Percentiles rank a stretch among this genome's conserved stretches.
phyloP scores from a whole-genome alignment of 2,113 vertebrate genomes.

The Gymnarchus niloticus region DNA sequence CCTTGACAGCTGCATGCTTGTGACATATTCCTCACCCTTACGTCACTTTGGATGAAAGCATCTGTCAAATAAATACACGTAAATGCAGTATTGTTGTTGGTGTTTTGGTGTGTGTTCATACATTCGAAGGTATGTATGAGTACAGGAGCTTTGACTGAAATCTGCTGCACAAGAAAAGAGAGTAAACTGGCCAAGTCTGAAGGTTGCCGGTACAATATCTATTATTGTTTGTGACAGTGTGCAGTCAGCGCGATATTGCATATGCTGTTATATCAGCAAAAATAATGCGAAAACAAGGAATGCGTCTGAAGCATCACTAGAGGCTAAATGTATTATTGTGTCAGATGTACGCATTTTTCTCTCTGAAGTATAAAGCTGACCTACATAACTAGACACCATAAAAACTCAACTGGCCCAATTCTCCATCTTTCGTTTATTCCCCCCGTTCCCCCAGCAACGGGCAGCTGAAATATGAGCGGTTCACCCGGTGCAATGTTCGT shows the following conservation, averaged over 20 bases:
- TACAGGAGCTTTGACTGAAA: neutral
- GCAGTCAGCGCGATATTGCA: conserved; percentile 11
- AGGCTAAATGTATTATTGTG: conserved; percentile 68
- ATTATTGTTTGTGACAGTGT: conserved; percentile 8
- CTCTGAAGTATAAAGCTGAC: conserved; percentile 73
- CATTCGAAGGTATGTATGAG: neutral
- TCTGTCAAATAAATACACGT: too few species aligned
- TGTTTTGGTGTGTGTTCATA: neutral
- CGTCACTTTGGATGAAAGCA: too few species aligned
- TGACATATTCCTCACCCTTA: too few species aligned
- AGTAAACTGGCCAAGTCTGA: neutral
- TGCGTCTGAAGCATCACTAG: conserved; percentile 54
- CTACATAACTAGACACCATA: conserved; percentile 81
- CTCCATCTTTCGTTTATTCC: conserved; percentile 42
- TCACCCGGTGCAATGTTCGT: conserved; percentile 59
- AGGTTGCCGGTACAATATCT: neutral
- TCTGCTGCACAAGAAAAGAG: neutral
- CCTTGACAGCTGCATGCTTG: too few species aligned
- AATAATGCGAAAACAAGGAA: conserved; percentile 48
- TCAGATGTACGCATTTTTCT: conserved; percentile 76
- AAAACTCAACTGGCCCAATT: conserved; percentile 73
- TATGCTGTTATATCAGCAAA: conserved; percentile 43
- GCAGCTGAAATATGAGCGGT: conserved; percentile 59
- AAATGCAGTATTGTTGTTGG: neutral
- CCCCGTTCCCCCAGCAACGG: conserved; percentile 44